Evolutionary conservation across 2,888 invertebrate genomes (phyloP).

Genomic region (Monochamus alternatus): DNA sequence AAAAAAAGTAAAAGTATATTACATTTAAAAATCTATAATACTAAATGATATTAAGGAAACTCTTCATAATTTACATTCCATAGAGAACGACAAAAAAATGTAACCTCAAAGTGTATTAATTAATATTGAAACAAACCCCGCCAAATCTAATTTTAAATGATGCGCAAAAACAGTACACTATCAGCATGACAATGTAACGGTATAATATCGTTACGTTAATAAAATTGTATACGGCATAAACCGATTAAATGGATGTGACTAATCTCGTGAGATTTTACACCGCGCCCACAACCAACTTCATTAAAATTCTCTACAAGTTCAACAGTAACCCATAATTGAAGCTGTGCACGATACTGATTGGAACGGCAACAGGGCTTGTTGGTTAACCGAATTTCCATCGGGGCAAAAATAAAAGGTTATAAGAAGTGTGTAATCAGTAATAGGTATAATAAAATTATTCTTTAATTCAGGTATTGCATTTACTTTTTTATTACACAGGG

Average conservation of each 20-base stretch:
- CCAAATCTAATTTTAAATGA: neutral
- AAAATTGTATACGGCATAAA: neutral
- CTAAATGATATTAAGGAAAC: no score
- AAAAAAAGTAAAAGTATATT: no score
- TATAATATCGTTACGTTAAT: conserved; percentile 13
- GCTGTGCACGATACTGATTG: neutral
- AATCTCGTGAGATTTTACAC: neutral
- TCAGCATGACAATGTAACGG: neutral
- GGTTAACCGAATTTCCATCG: no score
- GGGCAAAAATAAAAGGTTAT: no score
- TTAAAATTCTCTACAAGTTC: neutral
- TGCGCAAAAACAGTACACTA: conserved; percentile 1
- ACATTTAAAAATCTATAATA: no score
- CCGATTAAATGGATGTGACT: neutral
- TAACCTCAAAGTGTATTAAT: neutral
- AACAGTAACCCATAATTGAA: neutral
- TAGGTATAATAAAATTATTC: no score
- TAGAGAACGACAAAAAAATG: no score
- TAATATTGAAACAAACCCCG: neutral
- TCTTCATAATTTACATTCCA: no score
- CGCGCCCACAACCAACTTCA: neutral
- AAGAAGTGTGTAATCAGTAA: no score
- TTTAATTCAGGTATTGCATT: no score
- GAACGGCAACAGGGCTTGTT: no score
- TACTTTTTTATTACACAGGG: no score